Base-by-base conservation (phyloP, 1,140 invertebrate genomes). In the Trichomalopsis sarcophagae region DNA sequence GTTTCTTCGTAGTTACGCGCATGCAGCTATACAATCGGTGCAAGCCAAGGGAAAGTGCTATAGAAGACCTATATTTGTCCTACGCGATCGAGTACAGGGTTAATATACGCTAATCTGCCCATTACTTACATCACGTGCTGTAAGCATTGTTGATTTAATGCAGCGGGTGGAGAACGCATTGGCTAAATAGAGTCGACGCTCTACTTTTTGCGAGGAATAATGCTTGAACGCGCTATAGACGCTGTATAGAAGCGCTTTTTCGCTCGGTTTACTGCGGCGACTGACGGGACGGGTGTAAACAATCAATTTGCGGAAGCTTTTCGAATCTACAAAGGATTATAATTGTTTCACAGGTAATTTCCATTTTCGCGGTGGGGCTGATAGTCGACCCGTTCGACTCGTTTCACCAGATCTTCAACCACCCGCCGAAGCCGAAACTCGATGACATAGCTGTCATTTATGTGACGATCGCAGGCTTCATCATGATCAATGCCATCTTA, bases 401-500 rank as follows among this genome's bases (percentile, higher is more conserved):
- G 23, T 92, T 92, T 79, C 89, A 91, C 66, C 86, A 69, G 33
- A 89, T 93, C 62, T 81, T 79, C 40, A 82, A 89, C 50, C 89
- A 92, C 81, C 90, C 90, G 68, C 87, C 91, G 82, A 87, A 92
- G 84, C 92, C 90, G 33, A 94, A 94, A 76, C 90, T 95, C 47
- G 92, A 94, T 87, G 93, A 95, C 86, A 91, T 94, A 1, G 94
- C 93, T 5, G 89, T 95, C 11, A 94, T 95, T 87, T 95, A 95
- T 88, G 93, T 94, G 33, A 92, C 94, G 3, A 92, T 94, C 78
- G 93, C 91, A 14, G 94, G 95, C 74, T 96, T 94, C 88, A 94
- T 96, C 82, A 92, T 96, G 80, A 95, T 96, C 88, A 96, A 95
- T 83, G 89, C 93, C 0, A 90, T 96, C 2, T 91, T 96, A 55